phyloP scores from a whole-genome alignment of 2,888 invertebrate species.

The Synanthedon andrenaeformis region DNA sequence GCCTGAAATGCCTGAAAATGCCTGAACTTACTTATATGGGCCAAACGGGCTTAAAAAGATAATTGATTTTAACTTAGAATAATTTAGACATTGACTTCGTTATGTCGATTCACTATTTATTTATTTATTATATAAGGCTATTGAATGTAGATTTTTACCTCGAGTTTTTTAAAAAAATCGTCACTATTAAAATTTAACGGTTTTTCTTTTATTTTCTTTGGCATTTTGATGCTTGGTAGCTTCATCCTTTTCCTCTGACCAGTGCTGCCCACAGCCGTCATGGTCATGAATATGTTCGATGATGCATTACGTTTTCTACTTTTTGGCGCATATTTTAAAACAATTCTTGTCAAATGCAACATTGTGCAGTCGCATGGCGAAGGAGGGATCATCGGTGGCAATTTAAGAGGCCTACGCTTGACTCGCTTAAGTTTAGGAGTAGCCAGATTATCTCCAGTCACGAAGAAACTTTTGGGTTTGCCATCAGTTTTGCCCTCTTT shows the following conservation, averaged over 20 bases:
- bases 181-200: constrained; percentile 33
- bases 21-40: no score
- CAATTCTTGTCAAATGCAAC: constrained; percentile 47
- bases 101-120: no score
- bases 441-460: constrained; percentile 32
- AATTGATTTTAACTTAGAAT: no score
- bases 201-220: constrained; percentile 31
- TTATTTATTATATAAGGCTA: no score
- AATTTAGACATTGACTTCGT: no score
- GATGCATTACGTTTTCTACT: constrained; percentile 43
- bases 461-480: constrained; percentile 23
- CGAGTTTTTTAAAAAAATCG: constrained; percentile 54
- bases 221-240: constrained; percentile 32
- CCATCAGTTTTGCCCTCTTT: constrained; percentile 18
- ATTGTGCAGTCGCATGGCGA: constrained; percentile 41
- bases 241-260: constrained; percentile 46
- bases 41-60: no score
- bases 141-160: constrained; percentile 28
- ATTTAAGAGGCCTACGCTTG: constrained; percentile 26
- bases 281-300: constrained; percentile 41
- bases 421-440: constrained; percentile 25
- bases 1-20: no score
- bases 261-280: constrained; percentile 40
- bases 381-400: constrained; percentile 19
- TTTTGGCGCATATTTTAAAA: constrained; percentile 42